Conservation (phyloP, 2,113 vertebrate genomes). For the Fregata magnificens region DNA sequence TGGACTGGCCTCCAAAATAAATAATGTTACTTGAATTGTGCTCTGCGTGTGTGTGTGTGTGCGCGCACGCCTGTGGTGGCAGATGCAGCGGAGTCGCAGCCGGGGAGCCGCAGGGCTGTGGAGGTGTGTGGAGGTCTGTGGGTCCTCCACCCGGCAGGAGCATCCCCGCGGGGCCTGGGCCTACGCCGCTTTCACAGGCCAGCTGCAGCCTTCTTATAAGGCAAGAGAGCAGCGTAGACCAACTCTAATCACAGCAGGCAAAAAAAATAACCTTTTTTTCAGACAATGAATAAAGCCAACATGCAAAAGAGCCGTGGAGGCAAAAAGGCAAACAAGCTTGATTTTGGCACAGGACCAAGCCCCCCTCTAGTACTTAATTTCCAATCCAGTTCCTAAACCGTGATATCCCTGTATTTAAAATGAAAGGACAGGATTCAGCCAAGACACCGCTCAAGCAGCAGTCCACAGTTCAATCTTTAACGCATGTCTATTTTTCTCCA, state of each 20-base stretch:
- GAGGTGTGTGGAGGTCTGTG: neutral
- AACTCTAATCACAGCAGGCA: neutral
- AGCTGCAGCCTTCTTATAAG: fast-evolving
- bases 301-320: fast-evolving
- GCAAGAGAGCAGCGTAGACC: fast-evolving
- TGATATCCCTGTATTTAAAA: neutral
- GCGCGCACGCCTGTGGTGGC: fast-evolving
- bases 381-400: neutral
- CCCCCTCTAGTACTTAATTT: fast-evolving
- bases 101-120: fast-evolving
- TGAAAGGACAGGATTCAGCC: neutral
- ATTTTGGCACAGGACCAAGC: neutral
- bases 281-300: neutral
- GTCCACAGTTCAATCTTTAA: neutral
- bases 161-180: fast-evolving
- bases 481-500: neutral
- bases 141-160: fast-evolving
- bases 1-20: neutral
- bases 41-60: fast-evolving
- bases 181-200: fast-evolving
- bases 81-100: fast-evolving
- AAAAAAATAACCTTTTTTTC: neutral
- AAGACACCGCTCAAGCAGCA: neutral
- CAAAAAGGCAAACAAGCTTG: neutral
- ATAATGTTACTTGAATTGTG: fast-evolving